Conservation (phyloP, 2,888 invertebrate genomes). For the Crepidodera aurea region DNA sequence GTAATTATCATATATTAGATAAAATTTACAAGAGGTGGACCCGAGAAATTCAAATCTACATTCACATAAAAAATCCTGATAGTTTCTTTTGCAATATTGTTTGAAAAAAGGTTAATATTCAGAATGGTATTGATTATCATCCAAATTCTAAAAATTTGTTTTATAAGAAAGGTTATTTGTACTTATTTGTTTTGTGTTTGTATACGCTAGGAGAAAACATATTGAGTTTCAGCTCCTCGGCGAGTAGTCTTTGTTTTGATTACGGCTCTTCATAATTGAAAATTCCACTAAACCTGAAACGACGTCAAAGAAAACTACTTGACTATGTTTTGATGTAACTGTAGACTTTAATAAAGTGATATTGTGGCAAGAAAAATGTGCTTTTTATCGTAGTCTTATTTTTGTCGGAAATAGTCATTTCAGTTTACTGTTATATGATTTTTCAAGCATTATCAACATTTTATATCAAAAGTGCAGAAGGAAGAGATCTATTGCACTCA, state of each 20-base stretch:
- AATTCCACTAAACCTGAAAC: slow-evolving; percentile 27
- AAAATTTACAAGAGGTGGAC: too few species aligned
- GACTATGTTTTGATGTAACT: slow-evolving; percentile 22
- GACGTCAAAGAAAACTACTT: slow-evolving; percentile 25
- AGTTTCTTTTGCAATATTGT: too few species aligned
- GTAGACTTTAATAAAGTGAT: slow-evolving; percentile 24
- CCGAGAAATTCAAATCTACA: too few species aligned
- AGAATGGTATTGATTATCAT: too few species aligned
- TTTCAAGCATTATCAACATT: neutral
- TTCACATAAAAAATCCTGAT: too few species aligned
- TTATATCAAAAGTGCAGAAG: too few species aligned
- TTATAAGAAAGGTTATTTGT: neutral
- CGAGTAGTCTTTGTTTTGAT: slow-evolving; percentile 21
- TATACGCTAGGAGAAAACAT: slow-evolving; percentile 1
- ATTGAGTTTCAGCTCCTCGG: slow-evolving; percentile 11
- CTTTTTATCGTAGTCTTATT: neutral
- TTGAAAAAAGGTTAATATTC: too few species aligned
- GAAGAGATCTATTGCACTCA: too few species aligned
- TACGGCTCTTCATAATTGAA: slow-evolving; percentile 22
- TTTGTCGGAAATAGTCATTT: slow-evolving; percentile 12
- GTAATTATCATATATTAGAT: too few species aligned
- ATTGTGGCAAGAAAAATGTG: slow-evolving; percentile 17
- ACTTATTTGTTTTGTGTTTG: neutral
- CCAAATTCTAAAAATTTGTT: too few species aligned
- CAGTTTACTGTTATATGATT: slow-evolving; percentile 20